Evolutionary conservation across 2,888 invertebrate genomes (phyloP).

Genomic region (Gandaritis pyraliata): DNA sequence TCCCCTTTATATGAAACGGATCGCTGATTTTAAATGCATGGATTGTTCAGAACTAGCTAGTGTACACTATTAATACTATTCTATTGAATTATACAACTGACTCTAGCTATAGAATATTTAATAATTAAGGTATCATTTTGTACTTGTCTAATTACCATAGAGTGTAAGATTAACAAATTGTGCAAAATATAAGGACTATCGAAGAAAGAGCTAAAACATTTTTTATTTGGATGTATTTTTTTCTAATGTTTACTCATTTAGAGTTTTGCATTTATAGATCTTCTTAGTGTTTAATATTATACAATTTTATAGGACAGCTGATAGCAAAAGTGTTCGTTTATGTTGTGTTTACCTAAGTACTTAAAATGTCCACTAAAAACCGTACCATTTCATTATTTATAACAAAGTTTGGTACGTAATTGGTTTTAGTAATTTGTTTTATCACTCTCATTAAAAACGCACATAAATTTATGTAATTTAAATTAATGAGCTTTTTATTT

Average conservation of each 20-base stretch:
- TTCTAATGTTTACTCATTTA: constrained; percentile 80
- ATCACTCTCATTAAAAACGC: constrained; percentile 73
- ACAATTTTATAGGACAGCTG: constrained; percentile 70
- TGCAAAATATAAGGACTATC: constrained; percentile 76
- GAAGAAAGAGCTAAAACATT: constrained; percentile 78
- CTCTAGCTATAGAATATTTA: constrained; percentile 80
- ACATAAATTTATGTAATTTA: constrained; percentile 81
- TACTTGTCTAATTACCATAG: constrained; percentile 84
- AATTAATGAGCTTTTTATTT: constrained; percentile 80
- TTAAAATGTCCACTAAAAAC: constrained; percentile 72
- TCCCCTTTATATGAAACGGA: constrained; percentile 45
- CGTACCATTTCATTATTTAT: constrained; percentile 69
- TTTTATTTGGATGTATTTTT: constrained; percentile 80
- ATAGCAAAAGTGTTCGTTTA: constrained; percentile 50
- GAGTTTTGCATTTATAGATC: constrained; percentile 83
- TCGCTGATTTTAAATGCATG: constrained; percentile 59
- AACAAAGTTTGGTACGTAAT: constrained; percentile 56
- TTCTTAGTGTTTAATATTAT: constrained; percentile 74
- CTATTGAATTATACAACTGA: constrained; percentile 80
- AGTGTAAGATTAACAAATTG: constrained; percentile 79
- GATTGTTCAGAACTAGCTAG: constrained; percentile 63
- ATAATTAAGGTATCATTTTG: constrained; percentile 81
- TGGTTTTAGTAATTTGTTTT: too few species aligned
- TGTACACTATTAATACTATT: constrained; percentile 68
- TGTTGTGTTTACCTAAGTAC: constrained; percentile 65